phyloP scores from a whole-genome alignment of 2,797 vertebrate species.

The Trichosurus vulpecula region DNA sequence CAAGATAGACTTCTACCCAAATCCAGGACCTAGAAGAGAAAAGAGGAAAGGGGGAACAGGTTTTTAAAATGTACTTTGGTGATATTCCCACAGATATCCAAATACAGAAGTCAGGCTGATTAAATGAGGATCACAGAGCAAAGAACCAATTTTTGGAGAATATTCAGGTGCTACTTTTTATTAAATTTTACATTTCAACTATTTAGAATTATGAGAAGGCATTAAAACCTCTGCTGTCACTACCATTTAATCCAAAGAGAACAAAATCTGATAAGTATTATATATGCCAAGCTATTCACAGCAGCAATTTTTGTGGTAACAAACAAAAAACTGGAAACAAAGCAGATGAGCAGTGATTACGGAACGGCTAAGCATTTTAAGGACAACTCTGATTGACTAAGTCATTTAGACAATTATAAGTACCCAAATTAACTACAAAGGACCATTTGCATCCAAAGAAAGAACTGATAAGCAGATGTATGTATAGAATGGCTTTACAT shows the following conservation, averaged over 20 bases:
- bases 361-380: neutral
- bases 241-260: neutral
- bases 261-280: neutral
- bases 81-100: neutral
- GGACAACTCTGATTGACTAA: neutral
- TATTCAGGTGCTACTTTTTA: neutral
- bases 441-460: neutral
- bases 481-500: neutral
- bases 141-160: neutral
- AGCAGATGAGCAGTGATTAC: neutral
- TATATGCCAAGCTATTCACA: neutral
- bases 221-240: neutral
- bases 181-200: neutral
- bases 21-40: constrained; percentile 74
- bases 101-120: neutral
- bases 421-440: neutral
- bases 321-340: neutral
- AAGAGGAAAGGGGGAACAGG: neutral
- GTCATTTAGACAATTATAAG: neutral
- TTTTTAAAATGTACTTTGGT: neutral
- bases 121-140: neutral
- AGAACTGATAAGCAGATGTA: neutral
- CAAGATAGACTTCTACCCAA: constrained; percentile 15
- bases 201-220: neutral
- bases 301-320: neutral